Percentiles rank a stretch among this genome's conserved stretches.
phyloP scores from a whole-genome alignment of 2,888 invertebrate genomes.

The Galerucella nymphaeae region DNA sequence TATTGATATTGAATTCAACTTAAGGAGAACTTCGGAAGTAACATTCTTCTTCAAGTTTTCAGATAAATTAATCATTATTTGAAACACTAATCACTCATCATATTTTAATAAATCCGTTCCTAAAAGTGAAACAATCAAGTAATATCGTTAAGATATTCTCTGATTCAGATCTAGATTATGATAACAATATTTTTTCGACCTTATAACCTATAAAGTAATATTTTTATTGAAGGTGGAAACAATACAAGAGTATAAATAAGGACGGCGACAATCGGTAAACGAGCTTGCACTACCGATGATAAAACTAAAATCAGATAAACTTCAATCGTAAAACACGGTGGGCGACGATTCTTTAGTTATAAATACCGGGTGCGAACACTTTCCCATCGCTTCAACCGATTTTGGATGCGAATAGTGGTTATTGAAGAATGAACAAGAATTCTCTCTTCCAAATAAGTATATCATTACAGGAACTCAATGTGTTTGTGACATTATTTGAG shows the following conservation, averaged over 20 bases:
- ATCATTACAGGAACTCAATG: conserved; percentile 31
- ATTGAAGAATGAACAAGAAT: conserved; percentile 44
- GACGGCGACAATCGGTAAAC: conserved; percentile 37
- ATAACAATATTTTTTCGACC: conserved; percentile 27
- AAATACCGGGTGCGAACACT: conserved; percentile 44
- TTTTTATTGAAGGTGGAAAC: conserved; percentile 34
- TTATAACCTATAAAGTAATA: conserved; percentile 34
- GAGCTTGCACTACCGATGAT: conserved; percentile 43
- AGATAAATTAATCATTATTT: no score
- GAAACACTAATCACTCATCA: no score
- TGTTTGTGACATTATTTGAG: conserved; percentile 32
- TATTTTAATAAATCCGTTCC: background rate
- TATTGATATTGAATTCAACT: no score
- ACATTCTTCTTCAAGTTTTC: no score
- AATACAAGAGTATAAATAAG: conserved; percentile 39
- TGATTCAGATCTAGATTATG: conserved; percentile 23
- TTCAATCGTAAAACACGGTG: conserved; percentile 48
- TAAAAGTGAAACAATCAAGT: conserved; percentile 8
- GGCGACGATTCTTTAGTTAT: conserved; percentile 50
- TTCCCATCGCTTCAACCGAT: conserved; percentile 49
- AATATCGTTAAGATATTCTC: conserved; percentile 19
- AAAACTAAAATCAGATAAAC: conserved; percentile 48
- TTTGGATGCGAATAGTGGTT: conserved; percentile 40
- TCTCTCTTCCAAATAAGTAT: conserved; percentile 49
- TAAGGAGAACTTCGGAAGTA: no score